A percentile compares a stretch with the other conserved stretches of the same genome.
Evolutionary conservation across 2,113 vertebrate species (phyloP).

Genomic region (Rhinoptilus africanus): DNA sequence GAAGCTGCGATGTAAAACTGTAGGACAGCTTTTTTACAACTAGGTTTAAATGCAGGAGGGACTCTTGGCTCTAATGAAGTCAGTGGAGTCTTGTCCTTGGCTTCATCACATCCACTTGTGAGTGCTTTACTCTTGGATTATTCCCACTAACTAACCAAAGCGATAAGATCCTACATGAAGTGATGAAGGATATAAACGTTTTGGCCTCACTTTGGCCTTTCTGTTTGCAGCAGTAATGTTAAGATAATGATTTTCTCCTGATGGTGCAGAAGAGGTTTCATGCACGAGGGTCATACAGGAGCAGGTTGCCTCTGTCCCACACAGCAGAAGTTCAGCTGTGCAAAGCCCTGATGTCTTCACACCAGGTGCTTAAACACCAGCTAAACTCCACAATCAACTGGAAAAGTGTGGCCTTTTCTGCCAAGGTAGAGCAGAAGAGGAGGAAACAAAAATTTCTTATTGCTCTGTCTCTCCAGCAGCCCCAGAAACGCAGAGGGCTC

Average conservation of each 20-base stretch:
- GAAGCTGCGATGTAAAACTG: neutral
- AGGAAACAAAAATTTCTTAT: neutral
- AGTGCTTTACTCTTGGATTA: neutral
- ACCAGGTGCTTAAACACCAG: neutral
- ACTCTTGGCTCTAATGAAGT: neutral
- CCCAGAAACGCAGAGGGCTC: neutral
- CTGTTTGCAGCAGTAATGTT: neutral
- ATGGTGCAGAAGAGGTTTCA: neutral
- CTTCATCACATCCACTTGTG: neutral
- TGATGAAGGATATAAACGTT: neutral
- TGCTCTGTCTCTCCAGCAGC: neutral
- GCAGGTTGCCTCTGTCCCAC: neutral
- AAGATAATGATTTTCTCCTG: neutral
- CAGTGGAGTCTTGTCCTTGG: neutral
- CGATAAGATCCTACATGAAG: neutral
- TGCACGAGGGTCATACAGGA: neutral
- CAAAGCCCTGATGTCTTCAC: neutral
- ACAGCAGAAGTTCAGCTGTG: neutral
- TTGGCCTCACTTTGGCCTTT: neutral
- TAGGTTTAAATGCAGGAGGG: neutral
- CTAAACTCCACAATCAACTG: neutral
- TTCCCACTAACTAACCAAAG: neutral
- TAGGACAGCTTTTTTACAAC: neutral
- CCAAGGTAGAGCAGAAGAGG: neutral
- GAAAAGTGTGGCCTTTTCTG: neutral